Evolutionary conservation across 2,113 vertebrate genomes (phyloP), one percentile per base, ranked within the genome.

Genomic region (Amphiprion ocellaris): DNA sequence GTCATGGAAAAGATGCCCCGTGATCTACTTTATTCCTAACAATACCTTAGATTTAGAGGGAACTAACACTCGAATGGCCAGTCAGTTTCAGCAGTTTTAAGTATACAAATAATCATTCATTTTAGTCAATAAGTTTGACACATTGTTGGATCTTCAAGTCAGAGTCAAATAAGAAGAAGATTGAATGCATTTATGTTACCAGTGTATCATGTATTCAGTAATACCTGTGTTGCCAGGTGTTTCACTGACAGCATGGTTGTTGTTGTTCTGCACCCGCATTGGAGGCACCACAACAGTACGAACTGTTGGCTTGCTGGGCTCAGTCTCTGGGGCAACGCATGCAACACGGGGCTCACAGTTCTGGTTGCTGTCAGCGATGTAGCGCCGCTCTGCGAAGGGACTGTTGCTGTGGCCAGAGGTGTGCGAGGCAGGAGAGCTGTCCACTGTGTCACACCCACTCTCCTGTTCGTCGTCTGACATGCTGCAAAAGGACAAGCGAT

Each of bases 391-490:
- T 74, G 94, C 83, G 91, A 98, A 98, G 0, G 97, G 96, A 90
- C 96, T 97, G 87, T 94, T 96, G 56, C 77, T 86, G 0, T 94
- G 97, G 60, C 95, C 96, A 0, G 97, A 97, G 65, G 96, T 95
- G 54, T 97, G 96, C 0, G 97, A 98, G 14, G 96, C 88, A 53
- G 97, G 97, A 16, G 97, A 98, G 83, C 97, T 96, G 73, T 97
- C 97, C 86, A 98, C 97, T 0, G 97, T 97, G 83, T 98, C 97
- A 86, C 98, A 99, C 14, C 96, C 95, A 17, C 97, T 98, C 84
- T 99, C 97, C 77, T 96, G 97, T 53, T 99, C 98, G 0, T 99
- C 98, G 28, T 99, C 97, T 4, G 97, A 99, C 95, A 99, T 97
- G 54, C 98, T 99, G 91, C 24, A 52, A 64, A 9, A 77, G 61